phyloP scores from a whole-genome alignment of 2,113 vertebrate species.

The Garra rufa region DNA sequence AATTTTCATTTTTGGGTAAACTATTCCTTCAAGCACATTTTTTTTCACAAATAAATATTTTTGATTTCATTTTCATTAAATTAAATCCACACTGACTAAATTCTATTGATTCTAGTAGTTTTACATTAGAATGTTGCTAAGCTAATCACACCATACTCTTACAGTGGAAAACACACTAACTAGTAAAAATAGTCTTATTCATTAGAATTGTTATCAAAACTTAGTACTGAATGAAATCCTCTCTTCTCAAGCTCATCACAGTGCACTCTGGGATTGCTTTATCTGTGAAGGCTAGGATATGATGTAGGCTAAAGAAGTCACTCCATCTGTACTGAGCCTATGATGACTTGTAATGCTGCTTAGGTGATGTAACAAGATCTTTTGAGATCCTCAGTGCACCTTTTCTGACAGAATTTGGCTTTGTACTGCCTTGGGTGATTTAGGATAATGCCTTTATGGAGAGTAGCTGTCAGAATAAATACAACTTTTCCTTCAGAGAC shows the following conservation, averaged over 20 bases:
- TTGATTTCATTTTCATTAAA: not conserved
- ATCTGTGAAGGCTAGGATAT: not conserved
- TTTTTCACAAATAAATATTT: no score
- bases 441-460: constrained; percentile 5
- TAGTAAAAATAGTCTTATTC: not conserved
- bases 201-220: not conserved
- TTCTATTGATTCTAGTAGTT: no score
- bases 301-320: not conserved
- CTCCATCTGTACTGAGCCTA: not conserved
- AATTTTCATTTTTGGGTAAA: no score
- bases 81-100: not conserved
- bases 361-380: not conserved
- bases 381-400: not conserved
- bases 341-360: not conserved
- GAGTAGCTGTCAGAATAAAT: not conserved
- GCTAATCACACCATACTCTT: not conserved
- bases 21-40: no score
- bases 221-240: not conserved
- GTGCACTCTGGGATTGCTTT: not conserved
- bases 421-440: not conserved
- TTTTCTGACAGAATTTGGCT: not conserved
- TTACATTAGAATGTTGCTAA: not conserved
- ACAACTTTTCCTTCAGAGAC: not conserved
- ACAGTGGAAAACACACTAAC: not conserved
- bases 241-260: not conserved